phyloP scores from a whole-genome alignment of 1,140 invertebrate genomes.

The Caenorhabditis remanei region DNA sequence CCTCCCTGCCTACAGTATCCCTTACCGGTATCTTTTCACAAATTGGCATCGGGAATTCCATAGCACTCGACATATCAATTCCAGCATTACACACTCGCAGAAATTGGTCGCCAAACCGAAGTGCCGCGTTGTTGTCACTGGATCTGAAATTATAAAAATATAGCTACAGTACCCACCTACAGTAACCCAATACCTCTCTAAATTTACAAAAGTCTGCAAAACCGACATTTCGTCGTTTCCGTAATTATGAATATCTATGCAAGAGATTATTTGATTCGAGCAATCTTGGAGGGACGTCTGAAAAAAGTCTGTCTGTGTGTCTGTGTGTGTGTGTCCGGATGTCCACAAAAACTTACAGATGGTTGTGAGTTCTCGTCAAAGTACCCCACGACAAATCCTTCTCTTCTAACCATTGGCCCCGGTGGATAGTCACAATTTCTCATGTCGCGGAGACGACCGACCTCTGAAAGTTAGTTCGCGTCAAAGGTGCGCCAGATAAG shows the following conservation, averaged over 20 bases:
- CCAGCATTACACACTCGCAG: background rate
- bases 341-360: constrained; percentile 11
- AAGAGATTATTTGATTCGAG: background rate
- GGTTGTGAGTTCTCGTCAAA: constrained; percentile 32
- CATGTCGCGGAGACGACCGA: constrained; percentile 31
- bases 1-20: too few species aligned
- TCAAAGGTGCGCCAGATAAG: background rate
- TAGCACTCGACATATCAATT: background rate
- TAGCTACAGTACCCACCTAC: background rate
- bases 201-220: background rate
- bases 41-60: constrained; percentile 14
- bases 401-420: background rate
- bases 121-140: background rate
- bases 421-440: constrained; percentile 1
- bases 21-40: constrained; percentile 26
- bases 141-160: background rate
- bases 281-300: constrained; percentile 24
- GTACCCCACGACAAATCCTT: background rate
- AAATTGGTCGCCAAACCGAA: background rate
- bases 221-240: background rate
- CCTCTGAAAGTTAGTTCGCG: background rate
- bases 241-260: background rate
- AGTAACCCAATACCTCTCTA: background rate
- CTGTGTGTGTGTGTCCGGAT: too few species aligned
- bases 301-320: background rate